These are phyloP conservation scores for Atherinomorus stipes DNA, from an alignment of 2,113 vertebrate species.

Conservation along the genomic window DNA sequence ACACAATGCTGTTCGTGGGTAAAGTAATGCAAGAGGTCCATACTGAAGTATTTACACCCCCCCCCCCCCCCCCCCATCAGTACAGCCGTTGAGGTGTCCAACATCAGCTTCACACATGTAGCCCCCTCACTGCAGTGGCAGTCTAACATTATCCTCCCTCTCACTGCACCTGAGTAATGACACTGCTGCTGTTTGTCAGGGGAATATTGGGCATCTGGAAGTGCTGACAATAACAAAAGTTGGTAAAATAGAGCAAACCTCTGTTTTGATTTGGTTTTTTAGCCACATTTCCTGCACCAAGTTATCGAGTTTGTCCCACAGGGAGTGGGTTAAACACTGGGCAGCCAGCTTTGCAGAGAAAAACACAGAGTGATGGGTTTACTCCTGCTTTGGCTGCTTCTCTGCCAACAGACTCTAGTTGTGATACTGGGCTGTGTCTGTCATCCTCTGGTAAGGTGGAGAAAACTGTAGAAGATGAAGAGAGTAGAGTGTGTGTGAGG, in stretches of 20 bases:
- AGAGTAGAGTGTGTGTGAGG: slow-evolving; percentile 9
- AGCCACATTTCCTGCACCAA: slow-evolving; percentile 59
- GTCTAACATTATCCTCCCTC: slow-evolving; percentile 35
- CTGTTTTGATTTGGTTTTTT: slow-evolving; percentile 75
- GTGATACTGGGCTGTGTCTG: slow-evolving; percentile 61
- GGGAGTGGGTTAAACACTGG: slow-evolving; percentile 74
- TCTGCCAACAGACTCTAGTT: slow-evolving; percentile 38
- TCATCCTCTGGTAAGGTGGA: slow-evolving; percentile 64
- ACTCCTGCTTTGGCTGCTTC: slow-evolving; percentile 49
- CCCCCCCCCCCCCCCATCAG: too few species aligned
- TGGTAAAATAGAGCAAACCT: slow-evolving; percentile 75
- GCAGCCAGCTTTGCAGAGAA: slow-evolving; percentile 60
- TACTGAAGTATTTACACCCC: not conserved
- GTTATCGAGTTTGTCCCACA: slow-evolving; percentile 70
- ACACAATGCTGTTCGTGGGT: not conserved
- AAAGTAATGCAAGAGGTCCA: not conserved
- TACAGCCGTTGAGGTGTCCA: not conserved
- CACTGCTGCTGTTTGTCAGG: slow-evolving; percentile 49
- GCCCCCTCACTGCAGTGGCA: slow-evolving; percentile 23
- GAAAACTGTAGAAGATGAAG: slow-evolving; percentile 40
- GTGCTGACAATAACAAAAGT: slow-evolving; percentile 71
- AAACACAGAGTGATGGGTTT: slow-evolving; percentile 64
- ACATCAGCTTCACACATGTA: too few species aligned
- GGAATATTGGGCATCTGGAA: slow-evolving; percentile 55
- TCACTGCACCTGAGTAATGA: slow-evolving; percentile 56